Conservation (phyloP, 2,797 vertebrate species). For the Eulemur albifrons region DNA sequence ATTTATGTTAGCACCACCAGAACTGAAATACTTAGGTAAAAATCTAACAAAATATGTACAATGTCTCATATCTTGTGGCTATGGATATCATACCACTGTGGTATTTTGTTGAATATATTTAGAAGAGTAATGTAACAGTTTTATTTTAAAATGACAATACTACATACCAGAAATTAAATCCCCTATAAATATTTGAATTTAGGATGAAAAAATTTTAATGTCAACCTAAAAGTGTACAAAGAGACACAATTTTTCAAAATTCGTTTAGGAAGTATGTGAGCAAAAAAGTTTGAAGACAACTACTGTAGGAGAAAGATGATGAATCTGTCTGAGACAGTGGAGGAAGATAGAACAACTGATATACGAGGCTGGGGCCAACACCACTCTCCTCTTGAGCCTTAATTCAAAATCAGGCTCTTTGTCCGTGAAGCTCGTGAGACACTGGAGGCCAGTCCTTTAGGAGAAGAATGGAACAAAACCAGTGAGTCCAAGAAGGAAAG, state of each 20-base stretch:
- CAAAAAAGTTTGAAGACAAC: not conserved
- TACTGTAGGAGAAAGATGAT: not conserved
- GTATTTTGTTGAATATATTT: not conserved
- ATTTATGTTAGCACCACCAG: not conserved
- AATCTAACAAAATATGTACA: not conserved
- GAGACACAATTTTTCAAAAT: not conserved
- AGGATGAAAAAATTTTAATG: not conserved
- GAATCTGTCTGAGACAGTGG: not conserved
- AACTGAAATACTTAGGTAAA: not conserved
- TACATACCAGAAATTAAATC: not conserved
- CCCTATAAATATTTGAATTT: not conserved
- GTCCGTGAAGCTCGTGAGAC: not conserved
- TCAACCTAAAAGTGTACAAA: not conserved
- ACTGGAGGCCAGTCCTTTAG: not conserved
- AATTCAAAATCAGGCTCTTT: not conserved
- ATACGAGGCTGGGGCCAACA: not conserved
- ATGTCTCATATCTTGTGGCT: not conserved
- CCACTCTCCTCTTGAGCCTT: not conserved
- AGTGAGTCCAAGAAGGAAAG: not conserved
- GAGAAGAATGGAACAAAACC: not conserved
- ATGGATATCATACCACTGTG: not conserved
- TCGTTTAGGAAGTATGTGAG: not conserved
- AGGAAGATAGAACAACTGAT: not conserved
- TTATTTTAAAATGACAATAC: not conserved
- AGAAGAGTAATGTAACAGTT: not conserved